Evolutionary conservation across 2,888 invertebrate genomes (phyloP), one percentile per base, ranked within the genome.

Genomic region (Chouioia cunea): DNA sequence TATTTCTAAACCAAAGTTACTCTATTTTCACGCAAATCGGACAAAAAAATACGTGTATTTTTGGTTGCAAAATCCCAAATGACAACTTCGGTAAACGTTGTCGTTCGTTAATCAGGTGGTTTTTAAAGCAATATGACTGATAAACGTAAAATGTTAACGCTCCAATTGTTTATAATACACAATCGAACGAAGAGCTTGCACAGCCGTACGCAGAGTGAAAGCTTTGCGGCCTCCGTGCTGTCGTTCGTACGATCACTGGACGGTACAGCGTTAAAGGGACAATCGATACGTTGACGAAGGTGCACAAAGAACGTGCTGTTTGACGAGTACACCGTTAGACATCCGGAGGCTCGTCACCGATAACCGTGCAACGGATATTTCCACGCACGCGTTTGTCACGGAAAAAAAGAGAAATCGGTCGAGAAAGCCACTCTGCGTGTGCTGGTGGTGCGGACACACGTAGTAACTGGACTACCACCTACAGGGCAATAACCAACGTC

Each of bases 231-330:
- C 27, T 63, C 36, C 44, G 44, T 57, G 44, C 36, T 56, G 57
- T 56, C 59, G 59, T 70, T 70, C 65, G 47, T 65, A 52, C 22
- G n/a, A 3, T 22, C 52, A 43, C 15, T n/a, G 22, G 43, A 48
- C 27, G 50, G 58, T 36, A 44, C 36, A 56, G 46, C 15, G 54
- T 56, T 65, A 65, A 60, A 70, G 65, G 59, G 59, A 56, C 70
- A 70, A 70, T 70, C 70, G 59, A 70, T 70, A 70, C 57, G 59
- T 65, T 62, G 22, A 36, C 20, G 50, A 56, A 65, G 20, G 56
- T 36, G 50, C 65, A 70, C 70, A 70, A 70, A 70, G 70, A 46
- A 65, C 65, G 62, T 52, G 54, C 56, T 65, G 50, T 70, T 65
- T 62, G 36, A 6, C 12, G 36, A 36, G 12, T n/a, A n/a, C n/a